A percentile compares a stretch with the other conserved stretches of the same genome.
These are phyloP conservation scores for Glaucopsyche alexis DNA, from an alignment of 2,888 invertebrate species.

Conservation along the genomic window DNA sequence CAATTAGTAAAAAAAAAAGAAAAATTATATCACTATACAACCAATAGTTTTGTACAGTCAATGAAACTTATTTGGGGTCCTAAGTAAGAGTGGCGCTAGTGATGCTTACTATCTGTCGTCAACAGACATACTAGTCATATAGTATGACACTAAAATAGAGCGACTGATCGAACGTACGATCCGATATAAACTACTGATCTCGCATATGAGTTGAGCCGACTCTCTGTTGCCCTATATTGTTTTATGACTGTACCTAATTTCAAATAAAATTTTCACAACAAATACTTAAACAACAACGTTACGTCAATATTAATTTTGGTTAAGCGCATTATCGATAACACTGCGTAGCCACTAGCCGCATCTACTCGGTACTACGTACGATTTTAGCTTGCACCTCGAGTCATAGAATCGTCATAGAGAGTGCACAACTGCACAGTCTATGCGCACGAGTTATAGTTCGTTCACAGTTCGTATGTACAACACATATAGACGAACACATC, in stretches of 20 bases:
- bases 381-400: too few relatives aligned
- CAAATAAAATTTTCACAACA: conserved; percentile 31
- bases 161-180: too few relatives aligned
- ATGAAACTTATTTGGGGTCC: neutral
- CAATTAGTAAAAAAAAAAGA: conserved; percentile 7
- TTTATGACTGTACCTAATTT: neutral
- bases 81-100: too few relatives aligned
- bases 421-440: too few relatives aligned
- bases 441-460: neutral
- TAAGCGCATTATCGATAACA: conserved; percentile 8
- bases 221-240: too few relatives aligned
- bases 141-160: too few relatives aligned
- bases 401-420: too few relatives aligned
- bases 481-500: conserved; percentile 6
- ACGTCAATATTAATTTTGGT: conserved; percentile 9
- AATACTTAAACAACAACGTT: conserved; percentile 27
- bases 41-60: conserved; percentile 6
- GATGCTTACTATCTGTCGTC: neutral
- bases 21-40: neutral
- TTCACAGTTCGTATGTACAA: conserved; percentile 9
- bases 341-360: neutral
- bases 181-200: too few relatives aligned
- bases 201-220: too few relatives aligned
- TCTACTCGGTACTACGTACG: too few relatives aligned
- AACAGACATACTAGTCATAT: too few relatives aligned